A percentile compares a stretch with the other conserved stretches of the same genome.
These are phyloP conservation scores for Pangasius macronema DNA, from an alignment of 2,797 vertebrate genomes.

Conservation along the genomic window DNA sequence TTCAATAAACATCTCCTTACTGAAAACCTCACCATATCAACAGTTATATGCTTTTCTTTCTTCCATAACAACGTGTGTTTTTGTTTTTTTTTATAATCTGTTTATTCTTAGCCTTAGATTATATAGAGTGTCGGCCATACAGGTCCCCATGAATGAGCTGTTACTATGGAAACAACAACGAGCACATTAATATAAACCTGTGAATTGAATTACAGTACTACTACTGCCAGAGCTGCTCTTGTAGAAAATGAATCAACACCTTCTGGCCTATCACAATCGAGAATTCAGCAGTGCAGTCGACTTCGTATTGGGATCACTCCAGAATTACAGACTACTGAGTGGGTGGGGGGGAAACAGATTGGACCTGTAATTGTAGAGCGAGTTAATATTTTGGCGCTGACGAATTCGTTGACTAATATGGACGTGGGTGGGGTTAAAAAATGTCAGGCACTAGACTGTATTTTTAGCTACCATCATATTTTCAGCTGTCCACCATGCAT, in stretches of 20 bases:
- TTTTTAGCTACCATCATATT: not conserved
- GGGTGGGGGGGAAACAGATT: too few species aligned
- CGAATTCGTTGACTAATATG: not conserved
- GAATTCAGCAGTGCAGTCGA: not conserved
- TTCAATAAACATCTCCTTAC: not conserved
- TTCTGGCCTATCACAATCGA: not conserved
- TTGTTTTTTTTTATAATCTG: not conserved
- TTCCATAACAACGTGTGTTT: too few species aligned
- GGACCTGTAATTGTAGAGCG: not conserved
- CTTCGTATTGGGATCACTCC: not conserved
- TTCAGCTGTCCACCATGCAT: not conserved
- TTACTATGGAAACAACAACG: not conserved
- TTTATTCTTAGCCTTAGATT: not conserved
- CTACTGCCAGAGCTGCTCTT: not conserved
- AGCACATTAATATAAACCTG: not conserved
- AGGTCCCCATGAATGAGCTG: not conserved
- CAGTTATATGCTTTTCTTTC: not conserved
- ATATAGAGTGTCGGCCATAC: not conserved
- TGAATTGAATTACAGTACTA: not conserved
- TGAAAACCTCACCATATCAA: not conserved
- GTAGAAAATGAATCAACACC: not conserved
- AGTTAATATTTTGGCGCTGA: not conserved
- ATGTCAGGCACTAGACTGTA: not conserved
- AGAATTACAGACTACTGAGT: not conserved
- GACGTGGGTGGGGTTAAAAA: not conserved